Conservation (phyloP, 2,888 invertebrate species). For the Lasius fuliginosus region DNA sequence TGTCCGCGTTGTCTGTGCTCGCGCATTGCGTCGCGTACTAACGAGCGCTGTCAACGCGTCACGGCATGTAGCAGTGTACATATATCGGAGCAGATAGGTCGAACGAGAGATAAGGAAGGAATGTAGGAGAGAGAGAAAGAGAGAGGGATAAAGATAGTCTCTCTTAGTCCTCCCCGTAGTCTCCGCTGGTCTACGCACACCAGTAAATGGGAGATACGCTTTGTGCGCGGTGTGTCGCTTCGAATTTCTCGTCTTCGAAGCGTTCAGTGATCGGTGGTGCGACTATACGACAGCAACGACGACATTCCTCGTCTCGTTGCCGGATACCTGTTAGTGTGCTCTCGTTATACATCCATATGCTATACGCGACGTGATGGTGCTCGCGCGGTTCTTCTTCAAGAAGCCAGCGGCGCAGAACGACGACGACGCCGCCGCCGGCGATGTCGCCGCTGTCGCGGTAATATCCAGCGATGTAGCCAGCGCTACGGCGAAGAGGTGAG, state of each 20-base stretch:
- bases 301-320: neutral
- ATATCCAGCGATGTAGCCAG: constrained; percentile 4
- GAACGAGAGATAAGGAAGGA: neutral
- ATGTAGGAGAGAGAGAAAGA: neutral
- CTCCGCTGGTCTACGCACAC: neutral
- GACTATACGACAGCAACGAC: constrained; percentile 39
- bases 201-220: constrained; percentile 44
- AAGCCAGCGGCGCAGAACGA: constrained; percentile 73
- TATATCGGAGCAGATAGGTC: neutral
- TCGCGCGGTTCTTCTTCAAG: constrained; percentile 82
- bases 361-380: constrained; percentile 79
- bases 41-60: neutral
- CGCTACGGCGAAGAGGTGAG: constrained; percentile 81
- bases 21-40: no score
- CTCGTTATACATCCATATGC: constrained; percentile 72
- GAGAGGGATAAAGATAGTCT: neutral
- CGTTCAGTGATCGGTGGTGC: constrained; percentile 48
- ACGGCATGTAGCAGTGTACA: neutral
- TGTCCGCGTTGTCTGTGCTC: neutral
- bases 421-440: constrained; percentile 66
- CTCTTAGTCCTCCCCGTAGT: neutral
- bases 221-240: constrained; percentile 57
- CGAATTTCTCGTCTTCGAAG: constrained; percentile 41
- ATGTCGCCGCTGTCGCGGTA: constrained; percentile 54
- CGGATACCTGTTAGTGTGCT: constrained; percentile 15